Evolutionary conservation across 2,888 invertebrate genomes (phyloP).

Genomic region (Mimas tiliae): DNA sequence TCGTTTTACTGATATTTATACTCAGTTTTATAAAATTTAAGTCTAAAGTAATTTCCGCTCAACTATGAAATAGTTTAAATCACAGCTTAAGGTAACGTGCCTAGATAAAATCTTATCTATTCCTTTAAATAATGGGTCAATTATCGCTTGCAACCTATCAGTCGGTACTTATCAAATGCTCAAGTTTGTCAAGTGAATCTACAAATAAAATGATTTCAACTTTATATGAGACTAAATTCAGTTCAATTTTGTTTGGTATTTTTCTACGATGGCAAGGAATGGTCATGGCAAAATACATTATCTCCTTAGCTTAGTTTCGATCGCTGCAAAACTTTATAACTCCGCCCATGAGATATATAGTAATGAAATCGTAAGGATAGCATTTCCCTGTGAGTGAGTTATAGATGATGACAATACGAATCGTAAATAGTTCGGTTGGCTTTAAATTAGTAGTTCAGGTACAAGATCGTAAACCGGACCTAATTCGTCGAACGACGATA

Average conservation of each 20-base stretch:
- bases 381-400: conserved; percentile 69
- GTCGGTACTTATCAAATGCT: conserved; percentile 61
- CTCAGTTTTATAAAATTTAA: background rate
- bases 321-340: conserved; percentile 74
- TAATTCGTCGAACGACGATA: conserved; percentile 46
- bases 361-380: conserved; percentile 75
- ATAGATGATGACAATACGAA: conserved; percentile 53
- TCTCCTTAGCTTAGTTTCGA: conserved; percentile 69
- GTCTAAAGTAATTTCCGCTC: background rate
- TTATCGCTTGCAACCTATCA: conserved; percentile 64
- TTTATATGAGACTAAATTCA: conserved; percentile 38
- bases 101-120: conserved; percentile 33
- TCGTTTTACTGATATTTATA: no score
- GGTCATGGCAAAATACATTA: conserved; percentile 64
- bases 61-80: conserved; percentile 2
- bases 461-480: conserved; percentile 49
- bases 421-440: conserved; percentile 66
- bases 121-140: conserved; percentile 67
- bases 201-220: conserved; percentile 38
- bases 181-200: conserved; percentile 44
- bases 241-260: conserved; percentile 44
- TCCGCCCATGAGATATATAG: conserved; percentile 69
- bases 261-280: conserved; percentile 57
- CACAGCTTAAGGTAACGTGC: background rate
- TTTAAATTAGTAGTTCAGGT: conserved; percentile 60